Percentiles rank a stretch among this genome's conserved stretches.
phyloP scores from a whole-genome alignment of 2,888 invertebrate species.

The Cryptus viduatorius region DNA sequence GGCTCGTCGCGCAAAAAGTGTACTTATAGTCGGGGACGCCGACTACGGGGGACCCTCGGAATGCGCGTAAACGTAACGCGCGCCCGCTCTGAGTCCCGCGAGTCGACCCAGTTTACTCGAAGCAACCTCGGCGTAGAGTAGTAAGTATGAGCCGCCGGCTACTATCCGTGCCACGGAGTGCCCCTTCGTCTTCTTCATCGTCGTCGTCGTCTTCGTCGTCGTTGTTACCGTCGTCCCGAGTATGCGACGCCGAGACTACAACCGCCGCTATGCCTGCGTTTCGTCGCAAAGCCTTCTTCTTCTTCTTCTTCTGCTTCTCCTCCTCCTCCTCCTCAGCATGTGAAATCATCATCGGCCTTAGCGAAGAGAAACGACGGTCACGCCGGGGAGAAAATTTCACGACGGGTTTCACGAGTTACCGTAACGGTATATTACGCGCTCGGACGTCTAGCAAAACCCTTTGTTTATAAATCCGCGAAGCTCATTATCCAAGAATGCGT shows the following conservation, averaged over 20 bases:
- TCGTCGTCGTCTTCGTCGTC: neutral
- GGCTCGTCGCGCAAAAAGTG: slow-evolving; percentile 35
- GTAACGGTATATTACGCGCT: slow-evolving; percentile 42
- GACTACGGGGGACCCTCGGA: slow-evolving; percentile 31
- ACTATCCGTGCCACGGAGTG: neutral
- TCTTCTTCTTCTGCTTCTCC: neutral
- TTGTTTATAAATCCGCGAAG: slow-evolving; percentile 28
- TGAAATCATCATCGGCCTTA: slow-evolving; percentile 27
- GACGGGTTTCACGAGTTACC: slow-evolving; percentile 32
- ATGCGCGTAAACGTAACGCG: slow-evolving; percentile 52
- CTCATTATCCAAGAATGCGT: neutral
- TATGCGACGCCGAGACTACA: slow-evolving; percentile 14
- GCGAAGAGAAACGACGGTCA: slow-evolving; percentile 5
- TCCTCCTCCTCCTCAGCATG: slow-evolving; percentile 9
- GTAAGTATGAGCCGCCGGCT: slow-evolving; percentile 7
- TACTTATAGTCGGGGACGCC: slow-evolving; percentile 3
- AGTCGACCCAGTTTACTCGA: slow-evolving; percentile 43
- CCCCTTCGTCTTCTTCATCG: neutral
- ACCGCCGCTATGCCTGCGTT: slow-evolving; percentile 16
- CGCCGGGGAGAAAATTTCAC: slow-evolving; percentile 26
- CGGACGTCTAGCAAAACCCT: slow-evolving; percentile 4
- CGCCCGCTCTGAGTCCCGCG: slow-evolving; percentile 37
- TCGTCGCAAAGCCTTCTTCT: neutral
- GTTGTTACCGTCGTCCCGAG: neutral
- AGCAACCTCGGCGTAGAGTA: slow-evolving; percentile 5